Base-by-base conservation (phyloP, 2,888 invertebrate genomes). In the Diabrotica balteata region DNA sequence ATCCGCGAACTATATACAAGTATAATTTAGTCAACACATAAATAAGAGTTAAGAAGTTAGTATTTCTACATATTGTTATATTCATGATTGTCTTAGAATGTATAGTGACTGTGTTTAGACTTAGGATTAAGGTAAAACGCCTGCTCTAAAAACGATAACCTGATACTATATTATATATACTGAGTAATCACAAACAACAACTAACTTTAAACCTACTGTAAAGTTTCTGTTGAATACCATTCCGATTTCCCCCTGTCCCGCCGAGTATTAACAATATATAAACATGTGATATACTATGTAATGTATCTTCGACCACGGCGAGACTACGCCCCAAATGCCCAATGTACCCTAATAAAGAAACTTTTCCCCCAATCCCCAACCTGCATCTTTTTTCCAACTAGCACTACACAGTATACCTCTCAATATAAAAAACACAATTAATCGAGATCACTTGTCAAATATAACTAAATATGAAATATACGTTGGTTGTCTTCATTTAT, bases 361-460 rank as follows among this genome's bases (percentile, higher is more conserved):
- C 51, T 67, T 72, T 72, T 73, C 75, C 75, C 74, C 75, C 74
- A 76, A 73, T 71, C 70, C 74, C 73, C 73, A 69, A 68, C 68
- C 67, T 59, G 62, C 66, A 69, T 73, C 74, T 75, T 76, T 70
- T 76, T 78, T 78, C 79, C 80, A 80, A 79, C 78, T 81, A 82
- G 82, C 82, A 82, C 82, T 80, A 81, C 80, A 81, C 79, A 79
- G 79, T 82, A 78, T 80, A 79, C 77, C 79, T 69, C 79, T 76
- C 77, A 79, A 79, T 79, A 81, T 82, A 81, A 80, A 80, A 32
- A 81, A 82, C 55, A 82, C 82, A 81, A 83, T 80, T 83, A 83
- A 82, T 83, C 82, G 82, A 83, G 79, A 83, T 82, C 82, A 82
- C 82, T 81, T 81, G 80, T 81, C 80, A 80, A 82, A 81, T 81